Evolutionary conservation across 2,113 vertebrate species (phyloP).

Genomic region (Narcine bancroftii): DNA sequence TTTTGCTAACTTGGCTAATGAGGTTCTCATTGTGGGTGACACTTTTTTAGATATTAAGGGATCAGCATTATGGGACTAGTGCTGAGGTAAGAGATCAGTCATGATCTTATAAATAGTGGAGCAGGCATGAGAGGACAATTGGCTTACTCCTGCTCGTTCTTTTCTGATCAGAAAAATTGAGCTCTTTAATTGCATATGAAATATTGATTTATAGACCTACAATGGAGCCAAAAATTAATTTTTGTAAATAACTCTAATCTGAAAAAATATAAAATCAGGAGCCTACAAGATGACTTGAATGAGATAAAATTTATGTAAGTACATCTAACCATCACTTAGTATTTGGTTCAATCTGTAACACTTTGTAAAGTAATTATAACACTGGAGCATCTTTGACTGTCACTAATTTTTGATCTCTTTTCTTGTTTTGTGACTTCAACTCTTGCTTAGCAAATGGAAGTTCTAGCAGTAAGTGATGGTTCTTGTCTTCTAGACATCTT

Average conservation of each 20-base stretch:
- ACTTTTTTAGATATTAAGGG: too few species aligned
- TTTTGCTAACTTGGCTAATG: not conserved
- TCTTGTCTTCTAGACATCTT: constrained; percentile 78
- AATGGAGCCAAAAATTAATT: not conserved
- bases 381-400: constrained; percentile 60
- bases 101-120: too few species aligned
- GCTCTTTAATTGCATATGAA: not conserved
- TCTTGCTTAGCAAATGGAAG: constrained; percentile 99
- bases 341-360: not conserved
- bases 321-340: not conserved
- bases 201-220: not conserved
- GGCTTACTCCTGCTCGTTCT: too few species aligned
- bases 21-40: not conserved
- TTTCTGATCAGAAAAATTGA: not conserved
- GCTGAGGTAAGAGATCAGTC: too few species aligned
- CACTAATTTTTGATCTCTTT: constrained; percentile 91
- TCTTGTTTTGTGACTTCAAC: constrained; percentile 86
- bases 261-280: not conserved
- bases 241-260: not conserved
- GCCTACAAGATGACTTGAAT: not conserved
- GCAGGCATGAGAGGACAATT: too few species aligned
- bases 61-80: too few species aligned
- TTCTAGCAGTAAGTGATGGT: constrained; percentile 98
- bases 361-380: constrained; percentile 42
- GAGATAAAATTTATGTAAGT: not conserved